Evolutionary conservation across 1,140 invertebrate species (phyloP).

Genomic region (Choristoneura fumiferana): DNA sequence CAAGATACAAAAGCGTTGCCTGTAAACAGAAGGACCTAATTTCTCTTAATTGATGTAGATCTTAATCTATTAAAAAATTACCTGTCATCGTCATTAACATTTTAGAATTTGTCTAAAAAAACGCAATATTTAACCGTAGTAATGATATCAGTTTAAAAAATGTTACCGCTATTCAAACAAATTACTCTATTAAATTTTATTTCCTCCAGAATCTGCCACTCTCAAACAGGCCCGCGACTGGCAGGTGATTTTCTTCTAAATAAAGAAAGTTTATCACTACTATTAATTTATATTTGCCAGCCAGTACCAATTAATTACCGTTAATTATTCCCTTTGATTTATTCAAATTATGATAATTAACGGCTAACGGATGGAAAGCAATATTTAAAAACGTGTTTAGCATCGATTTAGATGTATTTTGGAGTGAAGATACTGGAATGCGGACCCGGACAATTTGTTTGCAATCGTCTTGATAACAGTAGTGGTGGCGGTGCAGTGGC

Average conservation of each 20-base stretch:
- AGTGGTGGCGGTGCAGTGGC: neutral
- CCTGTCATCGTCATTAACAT: too few species aligned
- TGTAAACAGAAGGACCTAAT: too few species aligned
- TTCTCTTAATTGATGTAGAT: too few species aligned
- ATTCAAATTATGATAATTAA: conserved; percentile 17
- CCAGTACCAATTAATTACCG: conserved; percentile 2
- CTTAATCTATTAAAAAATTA: too few species aligned
- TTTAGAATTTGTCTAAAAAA: too few species aligned
- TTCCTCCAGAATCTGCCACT: neutral
- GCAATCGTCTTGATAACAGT: conserved; percentile 12
- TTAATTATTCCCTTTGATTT: conserved; percentile 18
- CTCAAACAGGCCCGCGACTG: neutral
- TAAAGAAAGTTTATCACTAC: conserved; percentile 5
- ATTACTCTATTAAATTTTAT: conserved; percentile 17
- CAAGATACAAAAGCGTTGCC: too few species aligned
- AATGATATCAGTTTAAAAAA: neutral
- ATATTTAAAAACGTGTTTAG: conserved; percentile 13
- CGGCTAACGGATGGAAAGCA: conserved; percentile 17
- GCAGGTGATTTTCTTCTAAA: neutral
- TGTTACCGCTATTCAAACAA: conserved; percentile 6
- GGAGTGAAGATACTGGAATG: conserved; percentile 7
- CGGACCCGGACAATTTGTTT: conserved; percentile 6
- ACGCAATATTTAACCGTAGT: too few species aligned
- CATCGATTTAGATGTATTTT: conserved; percentile 5
- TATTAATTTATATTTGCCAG: conserved; percentile 12